Evolutionary conservation across 2,888 invertebrate species (phyloP).

Genomic region (Tinea semifulvella): DNA sequence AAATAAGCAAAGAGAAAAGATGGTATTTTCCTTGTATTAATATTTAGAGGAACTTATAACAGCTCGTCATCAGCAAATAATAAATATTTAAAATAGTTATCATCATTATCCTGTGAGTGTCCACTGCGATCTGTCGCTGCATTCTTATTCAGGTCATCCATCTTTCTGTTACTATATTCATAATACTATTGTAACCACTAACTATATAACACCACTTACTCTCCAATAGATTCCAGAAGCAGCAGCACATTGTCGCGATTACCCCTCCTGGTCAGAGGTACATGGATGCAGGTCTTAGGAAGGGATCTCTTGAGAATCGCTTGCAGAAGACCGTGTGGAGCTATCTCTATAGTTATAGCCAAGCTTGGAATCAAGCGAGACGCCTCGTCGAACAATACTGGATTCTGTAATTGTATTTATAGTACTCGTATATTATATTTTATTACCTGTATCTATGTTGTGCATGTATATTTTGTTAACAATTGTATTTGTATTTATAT

Average conservation of each 20-base stretch:
- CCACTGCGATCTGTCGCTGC: not conserved
- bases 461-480: too few species aligned
- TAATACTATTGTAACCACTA: not conserved
- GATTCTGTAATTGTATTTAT: too few species aligned
- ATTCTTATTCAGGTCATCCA: too few species aligned
- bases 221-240: constrained; percentile 67
- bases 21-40: too few species aligned
- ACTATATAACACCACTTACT: constrained; percentile 29
- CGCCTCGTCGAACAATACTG: constrained; percentile 77
- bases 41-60: too few species aligned
- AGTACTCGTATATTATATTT: too few species aligned
- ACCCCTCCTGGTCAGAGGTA: constrained; percentile 76
- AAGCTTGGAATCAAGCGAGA: constrained; percentile 73
- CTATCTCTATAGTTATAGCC: constrained; percentile 80
- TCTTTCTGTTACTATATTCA: not conserved
- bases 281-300: constrained; percentile 65
- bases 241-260: constrained; percentile 66
- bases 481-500: too few species aligned
- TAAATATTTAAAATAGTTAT: too few species aligned
- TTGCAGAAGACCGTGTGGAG: constrained; percentile 82
- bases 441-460: too few species aligned
- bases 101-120: not conserved
- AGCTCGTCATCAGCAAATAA: too few species aligned
- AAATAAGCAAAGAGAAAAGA: too few species aligned
- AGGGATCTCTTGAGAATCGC: constrained; percentile 80